Evolutionary conservation across 2,113 vertebrate genomes (phyloP), one percentile per base, ranked within the genome.

Genomic region (Setophaga coronata): DNA sequence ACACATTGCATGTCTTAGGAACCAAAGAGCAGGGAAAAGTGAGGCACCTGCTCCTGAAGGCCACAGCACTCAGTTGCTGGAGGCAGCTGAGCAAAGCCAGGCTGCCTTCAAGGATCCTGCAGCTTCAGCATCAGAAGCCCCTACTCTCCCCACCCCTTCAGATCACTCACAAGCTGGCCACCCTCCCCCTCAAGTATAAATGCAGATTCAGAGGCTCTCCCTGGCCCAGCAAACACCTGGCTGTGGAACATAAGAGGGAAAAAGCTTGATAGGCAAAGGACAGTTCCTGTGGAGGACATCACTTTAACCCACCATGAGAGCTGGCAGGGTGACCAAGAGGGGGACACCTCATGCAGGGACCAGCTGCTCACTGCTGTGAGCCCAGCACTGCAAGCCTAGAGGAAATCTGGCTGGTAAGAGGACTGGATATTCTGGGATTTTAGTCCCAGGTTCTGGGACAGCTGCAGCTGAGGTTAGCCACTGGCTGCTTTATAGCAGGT

Each of bases 301-400:
- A 24, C 19, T n/a, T 56, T 28, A 66, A 76, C 18, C 29, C 56
- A 17, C 26, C 38, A 14, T 4, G 29, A 73, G 18, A 87, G n/a
- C 76, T 60, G 51, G 15, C 38, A 66, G 20, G 14, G 48, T 7
- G 8, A 81, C 7, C n/a, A 72, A 29, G n/a, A 77, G 7, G 6
- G 20, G 8, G 10, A 47, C 15, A 28, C 8, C 12, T 53, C 12
- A 0, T 5, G 7, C 2, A 4, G 5, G 29, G 23, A 38, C 10
- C 36, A 38, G 38, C 64, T 45, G 20, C 25, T 56, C 38, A 10
- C 12, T 74, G n/a, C 53, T 71, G 9, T 2, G 48, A 50, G 48
- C 8, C n/a, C 57, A 79, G 65, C 56, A 23, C 47, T 40, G 23
- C 48, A 56, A 77, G 20, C 36, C 36, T 56, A 8, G 31, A 42